These are phyloP conservation scores for Ia io DNA, from an alignment of 2,113 vertebrate genomes.

Conservation along the genomic window DNA sequence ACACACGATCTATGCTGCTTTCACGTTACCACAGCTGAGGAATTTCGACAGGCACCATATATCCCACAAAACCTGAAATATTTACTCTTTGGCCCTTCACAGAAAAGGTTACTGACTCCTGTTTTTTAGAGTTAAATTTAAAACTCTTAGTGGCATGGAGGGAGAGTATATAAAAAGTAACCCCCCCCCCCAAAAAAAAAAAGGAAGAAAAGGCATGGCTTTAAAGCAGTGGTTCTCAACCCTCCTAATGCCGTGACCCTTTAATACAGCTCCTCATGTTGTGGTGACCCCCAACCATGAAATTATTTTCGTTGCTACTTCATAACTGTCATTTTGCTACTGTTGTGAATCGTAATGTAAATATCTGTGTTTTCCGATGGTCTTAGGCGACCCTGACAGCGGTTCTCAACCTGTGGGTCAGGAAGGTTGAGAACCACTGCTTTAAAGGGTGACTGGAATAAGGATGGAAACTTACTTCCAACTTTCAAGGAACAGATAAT, in stretches of 20 bases:
- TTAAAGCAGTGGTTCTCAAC: neutral
- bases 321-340: too few species aligned
- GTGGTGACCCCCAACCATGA: too few species aligned
- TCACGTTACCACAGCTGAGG: neutral
- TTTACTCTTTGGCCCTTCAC: neutral
- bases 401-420: too few species aligned
- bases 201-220: neutral
- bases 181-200: neutral
- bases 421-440: neutral
- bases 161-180: neutral
- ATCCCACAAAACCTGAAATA: neutral
- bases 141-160: slow-evolving; percentile 9
- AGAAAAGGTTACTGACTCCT: neutral
- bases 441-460: neutral
- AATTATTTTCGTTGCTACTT: too few species aligned
- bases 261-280: too few species aligned
- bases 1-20: neutral
- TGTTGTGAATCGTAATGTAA: too few species aligned
- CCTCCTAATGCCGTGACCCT: too few species aligned
- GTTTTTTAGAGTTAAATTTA: neutral
- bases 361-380: too few species aligned
- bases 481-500: slow-evolving; percentile 63
- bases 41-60: neutral
- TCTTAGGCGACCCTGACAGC: too few species aligned
- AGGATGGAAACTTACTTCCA: slow-evolving; percentile 38